A percentile compares a stretch with the other conserved stretches of the same genome.
Conservation (phyloP, 2,113 vertebrate genomes). For the Podarcis cretensis region DNA sequence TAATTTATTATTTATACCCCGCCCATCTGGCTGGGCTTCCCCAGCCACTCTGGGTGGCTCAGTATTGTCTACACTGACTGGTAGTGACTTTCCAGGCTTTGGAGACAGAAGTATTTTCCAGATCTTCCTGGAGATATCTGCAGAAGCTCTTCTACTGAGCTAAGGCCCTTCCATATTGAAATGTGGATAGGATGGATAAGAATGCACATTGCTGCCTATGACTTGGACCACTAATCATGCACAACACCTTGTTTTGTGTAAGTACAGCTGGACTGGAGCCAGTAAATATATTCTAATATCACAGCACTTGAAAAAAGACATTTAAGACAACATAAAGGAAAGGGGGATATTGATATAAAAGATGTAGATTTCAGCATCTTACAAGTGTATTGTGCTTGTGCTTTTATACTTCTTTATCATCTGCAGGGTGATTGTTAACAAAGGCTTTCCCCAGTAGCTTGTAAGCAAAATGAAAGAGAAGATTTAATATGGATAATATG, state of each 20-base stretch:
- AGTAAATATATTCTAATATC: not conserved
- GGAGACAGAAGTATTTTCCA: too few relatives aligned
- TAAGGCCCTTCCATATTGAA: too few relatives aligned
- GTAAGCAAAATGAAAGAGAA: conserved; percentile 33
- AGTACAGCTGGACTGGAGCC: not conserved
- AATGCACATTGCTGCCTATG: not conserved
- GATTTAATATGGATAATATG: conserved; percentile 29
- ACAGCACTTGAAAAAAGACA: conserved; percentile 11
- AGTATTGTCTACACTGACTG: too few relatives aligned
- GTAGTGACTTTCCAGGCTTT: too few relatives aligned
- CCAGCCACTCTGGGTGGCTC: too few relatives aligned
- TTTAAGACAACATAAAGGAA: conserved; percentile 22
- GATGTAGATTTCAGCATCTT: not conserved
- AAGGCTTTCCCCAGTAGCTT: conserved; percentile 36
- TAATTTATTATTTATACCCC: too few relatives aligned
- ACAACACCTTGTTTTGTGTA: not conserved
- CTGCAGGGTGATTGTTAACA: conserved; percentile 46
- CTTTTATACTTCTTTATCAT: conserved; percentile 49
- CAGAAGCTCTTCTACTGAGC: too few relatives aligned
- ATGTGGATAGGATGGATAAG: not conserved
- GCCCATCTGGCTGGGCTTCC: too few relatives aligned
- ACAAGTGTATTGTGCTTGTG: conserved; percentile 28
- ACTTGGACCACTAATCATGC: not conserved
- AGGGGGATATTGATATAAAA: conserved; percentile 13
- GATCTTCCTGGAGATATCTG: too few relatives aligned